A percentile compares a stretch with the other conserved stretches of the same genome.
These are phyloP conservation scores for Mystacornis crossleyi DNA, from an alignment of 2,113 vertebrate species.

Conservation along the genomic window DNA sequence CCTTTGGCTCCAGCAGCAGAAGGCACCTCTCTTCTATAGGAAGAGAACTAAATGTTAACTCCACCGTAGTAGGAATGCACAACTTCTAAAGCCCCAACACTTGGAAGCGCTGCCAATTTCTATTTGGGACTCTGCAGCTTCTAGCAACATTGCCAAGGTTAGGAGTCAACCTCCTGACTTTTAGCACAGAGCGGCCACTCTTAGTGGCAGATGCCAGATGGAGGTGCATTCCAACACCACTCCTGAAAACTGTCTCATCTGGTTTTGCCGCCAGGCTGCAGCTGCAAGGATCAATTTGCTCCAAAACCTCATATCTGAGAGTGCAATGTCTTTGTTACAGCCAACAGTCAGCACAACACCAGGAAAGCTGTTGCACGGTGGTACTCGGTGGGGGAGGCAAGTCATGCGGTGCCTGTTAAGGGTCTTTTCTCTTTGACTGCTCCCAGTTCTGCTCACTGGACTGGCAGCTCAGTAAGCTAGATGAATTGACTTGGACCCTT, in stretches of 20 bases:
- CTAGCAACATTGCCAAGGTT: rapidly evolving
- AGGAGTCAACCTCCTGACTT: background rate
- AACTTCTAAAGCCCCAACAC: background rate
- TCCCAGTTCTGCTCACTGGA: background rate
- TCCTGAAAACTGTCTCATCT: rapidly evolving
- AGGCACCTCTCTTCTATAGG: background rate
- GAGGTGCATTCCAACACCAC: rapidly evolving
- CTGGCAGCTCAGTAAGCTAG: background rate
- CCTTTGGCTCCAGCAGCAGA: background rate
- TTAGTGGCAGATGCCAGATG: background rate
- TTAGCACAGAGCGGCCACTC: rapidly evolving
- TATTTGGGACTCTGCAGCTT: background rate
- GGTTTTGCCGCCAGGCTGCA: background rate
- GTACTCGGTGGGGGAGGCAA: background rate
- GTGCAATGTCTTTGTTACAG: rapidly evolving
- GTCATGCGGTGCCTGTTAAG: background rate
- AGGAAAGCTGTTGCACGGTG: background rate
- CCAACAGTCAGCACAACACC: background rate
- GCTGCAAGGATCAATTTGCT: background rate
- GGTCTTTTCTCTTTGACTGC: background rate
- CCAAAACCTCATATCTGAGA: background rate
- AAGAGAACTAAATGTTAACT: background rate
- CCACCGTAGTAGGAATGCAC: background rate
- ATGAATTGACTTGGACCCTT: background rate
- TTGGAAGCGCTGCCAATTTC: background rate